Conservation (phyloP, 1,140 invertebrate species). For the Ips typographus region DNA sequence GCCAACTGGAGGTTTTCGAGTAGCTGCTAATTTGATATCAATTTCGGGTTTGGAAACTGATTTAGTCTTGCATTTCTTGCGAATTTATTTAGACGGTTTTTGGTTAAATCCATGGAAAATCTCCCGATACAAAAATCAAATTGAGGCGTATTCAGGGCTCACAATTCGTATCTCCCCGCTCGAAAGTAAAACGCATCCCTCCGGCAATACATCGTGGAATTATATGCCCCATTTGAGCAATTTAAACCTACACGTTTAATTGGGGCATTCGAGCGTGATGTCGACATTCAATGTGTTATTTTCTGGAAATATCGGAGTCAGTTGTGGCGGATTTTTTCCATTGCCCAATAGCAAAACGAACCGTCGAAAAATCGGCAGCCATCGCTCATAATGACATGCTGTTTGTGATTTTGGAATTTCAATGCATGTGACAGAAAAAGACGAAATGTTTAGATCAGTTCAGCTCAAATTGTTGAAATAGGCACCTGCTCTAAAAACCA, state of each 20-base stretch:
- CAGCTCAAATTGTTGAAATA: too few relatives aligned
- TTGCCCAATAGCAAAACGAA: not conserved
- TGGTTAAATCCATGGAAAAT: not conserved
- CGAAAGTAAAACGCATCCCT: conserved; percentile 17
- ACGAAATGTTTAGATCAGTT: too few relatives aligned
- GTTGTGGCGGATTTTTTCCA: conserved; percentile 2
- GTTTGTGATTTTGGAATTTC: not conserved
- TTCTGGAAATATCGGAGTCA: conserved; percentile 10
- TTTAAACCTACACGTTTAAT: conserved; percentile 27
- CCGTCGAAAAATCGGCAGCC: not conserved
- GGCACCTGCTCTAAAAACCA: too few relatives aligned
- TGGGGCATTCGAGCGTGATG: conserved; percentile 22
- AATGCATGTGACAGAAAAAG: too few relatives aligned
- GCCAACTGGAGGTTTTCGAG: not conserved
- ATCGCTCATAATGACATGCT: not conserved
- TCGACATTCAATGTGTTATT: conserved; percentile 28
- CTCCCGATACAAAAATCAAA: conserved; percentile 10
- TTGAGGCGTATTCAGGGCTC: not conserved
- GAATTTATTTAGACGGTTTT: not conserved
- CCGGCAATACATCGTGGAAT: conserved; percentile 22
- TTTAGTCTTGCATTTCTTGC: not conserved
- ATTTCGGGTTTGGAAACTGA: not conserved
- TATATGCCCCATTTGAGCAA: conserved; percentile 32
- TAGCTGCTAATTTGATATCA: not conserved
- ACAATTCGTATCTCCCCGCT: conserved; percentile 18